Percentiles rank a stretch among this genome's conserved stretches.
Conservation (phyloP, 2,797 vertebrate species). For the Gallinago nigripennis region DNA sequence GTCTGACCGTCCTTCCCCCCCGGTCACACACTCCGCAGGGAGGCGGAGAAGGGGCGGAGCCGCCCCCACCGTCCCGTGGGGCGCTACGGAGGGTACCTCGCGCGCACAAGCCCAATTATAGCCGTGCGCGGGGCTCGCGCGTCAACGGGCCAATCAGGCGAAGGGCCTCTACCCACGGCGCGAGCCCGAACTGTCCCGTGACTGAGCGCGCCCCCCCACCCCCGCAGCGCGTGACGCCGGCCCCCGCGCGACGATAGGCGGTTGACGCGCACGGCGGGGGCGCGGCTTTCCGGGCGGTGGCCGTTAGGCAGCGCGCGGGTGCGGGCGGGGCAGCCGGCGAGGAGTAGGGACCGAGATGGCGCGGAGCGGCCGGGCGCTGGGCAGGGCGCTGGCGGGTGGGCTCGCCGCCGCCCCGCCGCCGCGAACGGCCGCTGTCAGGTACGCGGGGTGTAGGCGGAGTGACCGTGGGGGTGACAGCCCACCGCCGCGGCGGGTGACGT, state of each 20-base stretch:
- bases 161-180: neutral
- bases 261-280: neutral
- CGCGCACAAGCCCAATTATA: neutral
- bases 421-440: conserved; percentile 33
- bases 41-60: rapidly evolving
- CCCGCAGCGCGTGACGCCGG: neutral
- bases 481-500: neutral
- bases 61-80: rapidly evolving
- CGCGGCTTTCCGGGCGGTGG: neutral
- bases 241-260: neutral
- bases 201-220: neutral
- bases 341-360: neutral
- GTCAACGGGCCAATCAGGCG: neutral
- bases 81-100: rapidly evolving
- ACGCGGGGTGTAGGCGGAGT: neutral
- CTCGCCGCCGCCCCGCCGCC: neutral
- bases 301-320: neutral
- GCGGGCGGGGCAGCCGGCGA: neutral
- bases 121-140: neutral
- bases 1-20: neutral
- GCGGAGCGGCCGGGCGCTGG: neutral
- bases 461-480: neutral
- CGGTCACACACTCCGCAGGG: neutral
- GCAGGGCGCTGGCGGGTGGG: neutral
- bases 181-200: neutral